A percentile compares a stretch with the other conserved stretches of the same genome.
Evolutionary conservation across 2,113 vertebrate species (phyloP).

Genomic region (Calyptommatus sinebrachiatus): DNA sequence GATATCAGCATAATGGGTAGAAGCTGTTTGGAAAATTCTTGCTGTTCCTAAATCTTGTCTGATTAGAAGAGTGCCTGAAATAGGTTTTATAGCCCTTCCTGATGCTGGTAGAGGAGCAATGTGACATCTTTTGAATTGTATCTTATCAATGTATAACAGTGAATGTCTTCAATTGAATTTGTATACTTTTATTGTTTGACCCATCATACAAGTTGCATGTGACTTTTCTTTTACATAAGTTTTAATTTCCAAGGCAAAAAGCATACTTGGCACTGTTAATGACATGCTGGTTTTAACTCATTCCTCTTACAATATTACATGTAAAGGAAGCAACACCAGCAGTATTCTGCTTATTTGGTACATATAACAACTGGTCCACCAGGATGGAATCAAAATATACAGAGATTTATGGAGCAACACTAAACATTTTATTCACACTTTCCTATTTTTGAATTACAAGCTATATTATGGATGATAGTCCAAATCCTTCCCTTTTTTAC

Average conservation of each 20-base stretch:
- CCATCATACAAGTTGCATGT: background rate
- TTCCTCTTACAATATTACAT: background rate
- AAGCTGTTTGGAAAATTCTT: background rate
- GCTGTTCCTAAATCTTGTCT: background rate
- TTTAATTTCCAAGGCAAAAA: constrained; percentile 3
- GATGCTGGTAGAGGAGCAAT: background rate
- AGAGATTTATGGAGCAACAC: background rate
- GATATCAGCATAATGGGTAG: background rate
- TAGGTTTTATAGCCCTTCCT: background rate
- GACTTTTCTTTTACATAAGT: background rate
- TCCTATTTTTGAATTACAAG: background rate
- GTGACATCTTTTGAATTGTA: background rate
- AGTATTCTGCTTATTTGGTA: background rate
- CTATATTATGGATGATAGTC: background rate
- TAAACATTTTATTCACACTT: background rate
- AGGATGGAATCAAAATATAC: background rate
- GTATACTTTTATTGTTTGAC: constrained; percentile 4
- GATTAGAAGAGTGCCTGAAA: background rate
- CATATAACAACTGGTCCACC: background rate
- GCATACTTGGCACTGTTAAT: background rate
- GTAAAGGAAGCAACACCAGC: background rate
- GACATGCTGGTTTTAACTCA: background rate
- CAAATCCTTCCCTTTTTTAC: too few relatives aligned
- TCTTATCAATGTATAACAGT: constrained; percentile 27
- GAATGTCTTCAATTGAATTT: background rate